A percentile compares a stretch with the other conserved stretches of the same genome.
phyloP scores from a whole-genome alignment of 1,140 invertebrate species.

The Temnothorax longispinosus region DNA sequence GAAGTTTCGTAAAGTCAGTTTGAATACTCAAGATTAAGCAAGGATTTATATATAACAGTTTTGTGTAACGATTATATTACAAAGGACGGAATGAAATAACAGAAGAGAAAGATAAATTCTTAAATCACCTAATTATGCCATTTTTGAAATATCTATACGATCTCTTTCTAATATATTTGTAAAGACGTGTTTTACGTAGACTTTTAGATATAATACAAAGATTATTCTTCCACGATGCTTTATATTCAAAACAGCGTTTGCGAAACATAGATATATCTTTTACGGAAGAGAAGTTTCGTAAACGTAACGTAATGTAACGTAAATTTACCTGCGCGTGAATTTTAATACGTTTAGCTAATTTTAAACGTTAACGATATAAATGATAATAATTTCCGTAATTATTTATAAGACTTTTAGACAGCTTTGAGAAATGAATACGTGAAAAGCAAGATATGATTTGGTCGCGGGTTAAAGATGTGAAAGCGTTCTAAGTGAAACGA shows the following conservation, averaged over 20 bases:
- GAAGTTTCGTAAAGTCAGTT: slow-evolving; percentile 3
- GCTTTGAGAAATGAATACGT: too few relatives aligned
- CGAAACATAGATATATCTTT: background rate
- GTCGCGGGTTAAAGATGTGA: background rate
- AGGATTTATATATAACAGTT: background rate
- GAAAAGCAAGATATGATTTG: background rate
- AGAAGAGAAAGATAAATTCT: background rate
- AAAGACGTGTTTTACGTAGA: background rate
- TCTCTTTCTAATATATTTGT: background rate
- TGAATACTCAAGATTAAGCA: background rate
- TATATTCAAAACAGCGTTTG: background rate
- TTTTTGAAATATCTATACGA: background rate
- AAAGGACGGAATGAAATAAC: background rate
- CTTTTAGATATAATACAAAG: background rate
- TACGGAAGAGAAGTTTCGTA: slow-evolving; percentile 10
- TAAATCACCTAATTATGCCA: background rate
- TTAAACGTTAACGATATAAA: background rate
- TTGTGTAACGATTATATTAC: background rate
- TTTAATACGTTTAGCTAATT: background rate
- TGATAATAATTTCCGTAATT: background rate
- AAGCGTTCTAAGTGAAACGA: slow-evolving; percentile 15
- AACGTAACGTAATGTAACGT: background rate
- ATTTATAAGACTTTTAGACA: background rate
- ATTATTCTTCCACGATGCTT: background rate
- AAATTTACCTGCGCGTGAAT: background rate